phyloP scores from a whole-genome alignment of 2,888 invertebrate species.

The Epirrita christyi region DNA sequence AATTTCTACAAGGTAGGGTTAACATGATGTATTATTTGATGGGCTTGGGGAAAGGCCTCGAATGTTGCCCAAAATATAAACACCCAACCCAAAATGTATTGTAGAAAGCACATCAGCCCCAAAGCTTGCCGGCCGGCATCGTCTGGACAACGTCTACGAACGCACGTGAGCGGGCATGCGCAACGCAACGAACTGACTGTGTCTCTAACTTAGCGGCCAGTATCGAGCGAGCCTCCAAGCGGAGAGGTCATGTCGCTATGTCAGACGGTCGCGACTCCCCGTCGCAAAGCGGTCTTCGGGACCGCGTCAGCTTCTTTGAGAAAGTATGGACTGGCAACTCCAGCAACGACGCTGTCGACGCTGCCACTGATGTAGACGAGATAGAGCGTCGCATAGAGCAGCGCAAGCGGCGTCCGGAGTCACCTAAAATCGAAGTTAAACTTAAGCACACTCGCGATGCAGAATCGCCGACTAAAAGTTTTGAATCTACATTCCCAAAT shows the following conservation, averaged over 20 bases:
- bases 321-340: conserved; percentile 88
- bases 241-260: conserved; percentile 81
- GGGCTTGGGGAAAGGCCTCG: conserved; percentile 11
- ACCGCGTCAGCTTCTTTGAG: conserved; percentile 92
- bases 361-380: conserved; percentile 83
- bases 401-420: conserved; percentile 80
- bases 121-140: conserved; percentile 47
- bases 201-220: conserved; percentile 58
- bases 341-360: conserved; percentile 69
- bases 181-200: conserved; percentile 44
- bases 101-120: conserved; percentile 40
- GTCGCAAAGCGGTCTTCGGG: conserved; percentile 85
- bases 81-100: conserved; percentile 27
- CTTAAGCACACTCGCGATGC: conserved; percentile 84
- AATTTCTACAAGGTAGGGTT: not conserved
- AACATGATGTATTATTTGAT: conserved; percentile 7
- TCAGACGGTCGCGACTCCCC: conserved; percentile 81
- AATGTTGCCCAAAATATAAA: conserved; percentile 25
- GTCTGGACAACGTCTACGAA: conserved; percentile 68
- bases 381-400: conserved; percentile 86
- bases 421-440: conserved; percentile 86
- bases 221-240: conserved; percentile 80
- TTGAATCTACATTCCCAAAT: conserved; percentile 66
- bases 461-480: conserved; percentile 75
- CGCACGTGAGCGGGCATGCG: conserved; percentile 66